Base-by-base conservation (phyloP, 2,113 vertebrate species). In the Tiliqua scincoides region DNA sequence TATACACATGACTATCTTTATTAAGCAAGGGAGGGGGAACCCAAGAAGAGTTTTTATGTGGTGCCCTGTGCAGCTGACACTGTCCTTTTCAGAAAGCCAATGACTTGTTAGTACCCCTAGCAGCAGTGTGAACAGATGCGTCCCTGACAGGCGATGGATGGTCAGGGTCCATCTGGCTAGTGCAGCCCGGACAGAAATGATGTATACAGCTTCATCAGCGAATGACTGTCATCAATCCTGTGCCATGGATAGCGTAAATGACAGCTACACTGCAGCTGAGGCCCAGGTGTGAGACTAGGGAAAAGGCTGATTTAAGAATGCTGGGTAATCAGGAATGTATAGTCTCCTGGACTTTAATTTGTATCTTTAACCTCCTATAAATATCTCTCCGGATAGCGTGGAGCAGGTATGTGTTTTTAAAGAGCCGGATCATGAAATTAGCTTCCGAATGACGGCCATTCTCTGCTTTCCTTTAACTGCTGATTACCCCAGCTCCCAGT, bases 141-240 rank as follows among this genome's bases (percentile, higher is more conserved):
- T 98, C 98, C 98, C 98, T 99, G 99, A 99, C 98, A 99, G 98
- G 97, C 98, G 98, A 99, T 99, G 98, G 99, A 99, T 99, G 98
- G 98, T 98, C 98, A 98, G 98, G 98, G 98, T 99, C 99, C 98
- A 99, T 99, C 98, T 99, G 99, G 98, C 98, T 98, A 98, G 97
- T 97, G 97, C 98, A 98, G 97, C 98, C 97, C 97, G 97, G 98
- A 99, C 99, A 99, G 98, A 98, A 98, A 99, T 99, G 98, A 99
- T 99, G 98, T 98, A 98, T 98, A 99, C 98, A 98, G 98, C 99
- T 99, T 99, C 98, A 99, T 99, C 98, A 98, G 98, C 94, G 98
- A 99, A 99, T 99, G 98, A 98, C 98, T 99, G 98, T 98, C 98
- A 99, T 99, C 98, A 99, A 99, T 99, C 98, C 96, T 98, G 91